Conservation (phyloP, 2,888 invertebrate species). For the Mimas tiliae region DNA sequence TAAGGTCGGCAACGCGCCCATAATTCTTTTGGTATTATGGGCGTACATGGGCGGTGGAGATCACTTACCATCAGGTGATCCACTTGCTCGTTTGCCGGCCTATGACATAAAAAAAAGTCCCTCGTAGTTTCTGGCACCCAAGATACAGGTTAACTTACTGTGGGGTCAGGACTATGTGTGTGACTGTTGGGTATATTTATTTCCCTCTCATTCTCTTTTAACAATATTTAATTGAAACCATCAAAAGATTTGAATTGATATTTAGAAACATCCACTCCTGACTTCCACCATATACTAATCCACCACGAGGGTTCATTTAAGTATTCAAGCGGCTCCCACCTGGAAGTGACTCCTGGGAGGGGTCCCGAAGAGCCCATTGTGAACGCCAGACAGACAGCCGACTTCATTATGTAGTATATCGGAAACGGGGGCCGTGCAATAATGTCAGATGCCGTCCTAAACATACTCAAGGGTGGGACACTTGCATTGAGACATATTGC, state of each 20-base stretch:
- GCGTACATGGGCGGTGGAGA: too few relatives aligned
- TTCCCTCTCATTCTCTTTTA: neutral
- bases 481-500: constrained; percentile 1
- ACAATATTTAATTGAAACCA: too few relatives aligned
- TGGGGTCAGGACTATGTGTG: too few relatives aligned
- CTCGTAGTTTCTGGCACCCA: too few relatives aligned
- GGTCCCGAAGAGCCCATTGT: constrained; percentile 67
- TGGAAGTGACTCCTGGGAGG: constrained; percentile 71
- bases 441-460: constrained; percentile 2
- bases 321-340: constrained; percentile 72
- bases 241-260: too few relatives aligned
- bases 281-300: constrained; percentile 32
- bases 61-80: too few relatives aligned
- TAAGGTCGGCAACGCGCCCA: too few relatives aligned
- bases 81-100: too few relatives aligned
- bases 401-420: constrained; percentile 54
- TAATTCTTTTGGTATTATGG: too few relatives aligned
- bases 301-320: constrained; percentile 50
- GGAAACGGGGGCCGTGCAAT: constrained; percentile 18
- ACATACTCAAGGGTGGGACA: neutral
- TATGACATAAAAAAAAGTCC: too few relatives aligned
- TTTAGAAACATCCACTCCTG: neutral
- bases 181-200: too few relatives aligned
- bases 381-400: constrained; percentile 65
- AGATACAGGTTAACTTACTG: too few relatives aligned